A percentile compares a stretch with the other conserved stretches of the same genome.
Evolutionary conservation across 35 echinoderm and acorn worm genomes (phyloP).

Genomic region (Apostichopus californicus): DNA sequence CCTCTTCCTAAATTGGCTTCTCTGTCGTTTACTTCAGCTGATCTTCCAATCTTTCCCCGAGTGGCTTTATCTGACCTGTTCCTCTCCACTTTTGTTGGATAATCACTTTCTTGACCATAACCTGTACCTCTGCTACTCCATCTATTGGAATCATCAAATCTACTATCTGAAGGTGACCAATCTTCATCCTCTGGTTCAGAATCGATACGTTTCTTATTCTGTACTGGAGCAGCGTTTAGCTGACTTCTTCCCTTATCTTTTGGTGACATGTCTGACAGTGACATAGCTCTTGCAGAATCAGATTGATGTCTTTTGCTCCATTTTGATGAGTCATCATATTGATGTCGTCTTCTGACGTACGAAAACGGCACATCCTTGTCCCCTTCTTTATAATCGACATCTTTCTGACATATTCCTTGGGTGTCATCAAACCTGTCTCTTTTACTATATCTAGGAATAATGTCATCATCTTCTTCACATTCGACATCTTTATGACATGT

Average conservation of each 20-base stretch:
- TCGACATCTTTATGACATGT: too few species aligned
- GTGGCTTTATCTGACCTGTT: neutral
- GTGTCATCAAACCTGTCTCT: neutral
- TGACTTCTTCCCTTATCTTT: neutral
- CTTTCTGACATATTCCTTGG: neutral
- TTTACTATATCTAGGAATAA: neutral
- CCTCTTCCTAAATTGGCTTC: neutral
- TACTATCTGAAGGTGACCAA: neutral
- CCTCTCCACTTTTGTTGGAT: neutral
- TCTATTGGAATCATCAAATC: neutral
- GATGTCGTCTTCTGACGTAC: too few species aligned
- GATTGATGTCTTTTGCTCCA: neutral
- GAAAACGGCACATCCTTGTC: too few species aligned
- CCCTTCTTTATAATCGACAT: neutral
- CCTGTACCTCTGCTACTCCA: neutral
- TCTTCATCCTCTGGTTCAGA: neutral
- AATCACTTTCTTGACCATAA: neutral
- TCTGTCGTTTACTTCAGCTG: too few species aligned
- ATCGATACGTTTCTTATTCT: neutral
- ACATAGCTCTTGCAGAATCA: neutral
- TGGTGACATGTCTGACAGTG: neutral
- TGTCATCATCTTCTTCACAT: neutral
- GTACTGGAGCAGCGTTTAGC: neutral
- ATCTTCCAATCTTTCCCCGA: neutral
- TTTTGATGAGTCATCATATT: neutral